Evolutionary conservation across 1,140 invertebrate species (phyloP).

Genomic region (Ctenoplectra terminalis): DNA sequence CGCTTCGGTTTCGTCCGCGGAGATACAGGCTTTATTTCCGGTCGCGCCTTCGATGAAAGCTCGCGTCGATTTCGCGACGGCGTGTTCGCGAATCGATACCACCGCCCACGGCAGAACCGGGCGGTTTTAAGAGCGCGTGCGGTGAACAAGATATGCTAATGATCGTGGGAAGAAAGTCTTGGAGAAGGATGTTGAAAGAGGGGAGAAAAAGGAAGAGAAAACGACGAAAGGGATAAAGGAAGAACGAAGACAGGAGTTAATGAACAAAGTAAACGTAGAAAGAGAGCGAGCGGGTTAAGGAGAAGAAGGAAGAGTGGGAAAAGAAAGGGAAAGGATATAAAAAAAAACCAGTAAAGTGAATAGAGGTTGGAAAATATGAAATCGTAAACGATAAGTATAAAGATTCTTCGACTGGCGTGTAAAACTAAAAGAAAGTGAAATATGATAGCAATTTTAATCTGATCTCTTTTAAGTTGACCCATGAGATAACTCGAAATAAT

Average conservation of each 20-base stretch:
- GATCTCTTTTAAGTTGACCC: too few relatives aligned
- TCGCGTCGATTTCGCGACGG: constrained; percentile 17
- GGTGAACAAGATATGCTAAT: not conserved
- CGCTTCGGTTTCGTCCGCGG: constrained; percentile 47
- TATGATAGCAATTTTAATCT: too few relatives aligned
- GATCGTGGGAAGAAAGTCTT: constrained; percentile 7
- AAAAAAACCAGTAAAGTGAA: too few relatives aligned
- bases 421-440: too few relatives aligned
- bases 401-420: too few relatives aligned
- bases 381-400: too few relatives aligned
- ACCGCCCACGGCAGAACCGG: not conserved
- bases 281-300: not conserved
- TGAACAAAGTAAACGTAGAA: not conserved
- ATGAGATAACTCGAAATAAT: too few relatives aligned
- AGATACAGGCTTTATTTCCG: constrained; percentile 60
- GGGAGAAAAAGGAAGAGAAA: not conserved
- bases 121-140: not conserved
- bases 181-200: not conserved
- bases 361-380: too few relatives aligned
- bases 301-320: too few relatives aligned
- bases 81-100: constrained; percentile 19
- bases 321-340: too few relatives aligned
- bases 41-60: constrained; percentile 18
- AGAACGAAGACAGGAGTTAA: not conserved
- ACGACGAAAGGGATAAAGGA: too few relatives aligned